Evolutionary conservation across 2,797 vertebrate genomes (phyloP), one percentile per base, ranked within the genome.

Genomic region (Cetoscarus ocellatus): DNA sequence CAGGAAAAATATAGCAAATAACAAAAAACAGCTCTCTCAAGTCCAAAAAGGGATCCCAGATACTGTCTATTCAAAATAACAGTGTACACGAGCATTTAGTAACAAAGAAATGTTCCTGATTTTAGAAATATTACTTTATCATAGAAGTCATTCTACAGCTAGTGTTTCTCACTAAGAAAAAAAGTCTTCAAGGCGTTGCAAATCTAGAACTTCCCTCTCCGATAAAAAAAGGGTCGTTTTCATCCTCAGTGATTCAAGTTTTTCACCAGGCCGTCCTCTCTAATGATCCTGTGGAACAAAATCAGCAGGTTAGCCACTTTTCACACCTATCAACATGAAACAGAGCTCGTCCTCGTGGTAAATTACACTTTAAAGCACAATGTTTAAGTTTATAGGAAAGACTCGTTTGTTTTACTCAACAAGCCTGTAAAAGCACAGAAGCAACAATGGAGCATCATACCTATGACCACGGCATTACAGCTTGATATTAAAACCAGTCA

Each of bases 151-250:
- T 96, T 96, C 96, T 98, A 98, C 96, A 96, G 93, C 97, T 98
- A 98, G 97, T 98, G 97, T 99, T 98, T 96, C 96, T 94, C 94
- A 92, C 94, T 94, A 95, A 98, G 96, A 96, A 97, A 96, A 95
- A 94, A 94, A 95, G 95, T 97, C 96, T 97, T 98, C 97, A 96
- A 98, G 97, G 96, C 88, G 95, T 94, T 96, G 95, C 94, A 96
- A 97, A 96, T 98, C 96, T 97, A 97, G 91, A 96, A 96, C 96
- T 96, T 95, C 94, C 93, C 94, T 93, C 94, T 93, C 62, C 5
- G 93, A 96, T 95, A 27, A 95, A 92, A 96, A 97, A 96, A 94
- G 94, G 96, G 95, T 93, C 78, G 94, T 94, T 95, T 93, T 94
- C 93, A 94, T 96, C 93, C 90, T 90, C 93, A 91, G 94, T 91